Percentiles rank a stretch among this genome's conserved stretches.
Evolutionary conservation across 2,797 vertebrate species (phyloP).

Genomic region (Mormyrus hasselquistii): DNA sequence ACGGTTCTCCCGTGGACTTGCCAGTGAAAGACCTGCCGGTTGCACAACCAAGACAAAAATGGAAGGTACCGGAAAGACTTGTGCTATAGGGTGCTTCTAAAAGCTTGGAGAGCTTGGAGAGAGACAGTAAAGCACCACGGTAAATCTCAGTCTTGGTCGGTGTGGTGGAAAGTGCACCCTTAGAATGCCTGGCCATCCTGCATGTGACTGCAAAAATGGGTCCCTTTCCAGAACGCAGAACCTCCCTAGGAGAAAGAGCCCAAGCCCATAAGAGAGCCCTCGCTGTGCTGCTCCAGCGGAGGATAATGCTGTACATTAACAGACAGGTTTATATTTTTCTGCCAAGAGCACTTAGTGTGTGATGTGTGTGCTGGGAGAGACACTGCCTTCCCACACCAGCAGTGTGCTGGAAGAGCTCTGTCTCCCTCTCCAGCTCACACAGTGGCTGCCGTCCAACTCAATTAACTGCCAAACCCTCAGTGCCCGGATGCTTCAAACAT

Average conservation of each 20-base stretch:
- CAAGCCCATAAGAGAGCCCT: not conserved
- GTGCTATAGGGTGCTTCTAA: not conserved
- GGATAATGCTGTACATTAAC: not conserved
- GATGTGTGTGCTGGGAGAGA: not conserved
- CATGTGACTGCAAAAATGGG: not conserved
- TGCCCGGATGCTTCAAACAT: not conserved
- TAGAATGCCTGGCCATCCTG: not conserved
- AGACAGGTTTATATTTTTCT: constrained; percentile 2
- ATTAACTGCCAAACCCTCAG: not conserved
- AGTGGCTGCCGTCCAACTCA: not conserved
- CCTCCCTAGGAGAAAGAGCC: not conserved
- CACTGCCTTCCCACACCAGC: not conserved
- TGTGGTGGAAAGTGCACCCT: not conserved
- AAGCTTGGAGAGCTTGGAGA: not conserved
- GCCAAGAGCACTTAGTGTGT: constrained; percentile 10
- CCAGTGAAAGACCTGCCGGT: not conserved
- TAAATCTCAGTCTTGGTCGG: not conserved
- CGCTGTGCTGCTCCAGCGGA: not conserved
- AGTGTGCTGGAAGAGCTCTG: not conserved
- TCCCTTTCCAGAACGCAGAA: not conserved
- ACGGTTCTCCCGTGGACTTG: not conserved
- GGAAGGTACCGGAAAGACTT: not conserved
- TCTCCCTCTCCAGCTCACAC: not conserved
- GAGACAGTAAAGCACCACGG: not conserved
- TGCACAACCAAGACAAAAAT: not conserved